Conservation (phyloP, 1,140 invertebrate genomes). For the Idris sp. region DNA sequence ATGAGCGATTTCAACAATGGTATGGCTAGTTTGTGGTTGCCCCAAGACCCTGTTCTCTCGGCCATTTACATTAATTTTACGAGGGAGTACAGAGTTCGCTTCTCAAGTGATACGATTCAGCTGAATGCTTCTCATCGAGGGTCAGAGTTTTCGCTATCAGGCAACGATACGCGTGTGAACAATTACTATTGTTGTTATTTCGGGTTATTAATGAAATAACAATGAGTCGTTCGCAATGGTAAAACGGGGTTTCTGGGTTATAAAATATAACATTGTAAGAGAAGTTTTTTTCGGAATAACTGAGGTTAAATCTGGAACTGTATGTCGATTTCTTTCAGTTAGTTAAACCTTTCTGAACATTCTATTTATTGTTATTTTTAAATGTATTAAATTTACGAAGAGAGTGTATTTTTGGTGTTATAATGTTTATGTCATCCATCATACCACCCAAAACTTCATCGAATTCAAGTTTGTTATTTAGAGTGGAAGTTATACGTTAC, state of each 20-base stretch:
- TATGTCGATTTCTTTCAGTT: too few species aligned
- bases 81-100: constrained; percentile 21
- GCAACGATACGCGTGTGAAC: constrained; percentile 34
- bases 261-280: too few species aligned
- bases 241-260: constrained; percentile 20
- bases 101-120: constrained; percentile 39
- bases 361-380: too few species aligned
- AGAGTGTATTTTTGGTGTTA: too few species aligned
- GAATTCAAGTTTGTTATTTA: too few species aligned
- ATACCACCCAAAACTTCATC: too few species aligned
- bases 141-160: constrained; percentile 34
- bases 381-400: too few species aligned
- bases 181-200: constrained; percentile 34
- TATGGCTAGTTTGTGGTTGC: constrained; percentile 52
- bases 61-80: constrained; percentile 60
- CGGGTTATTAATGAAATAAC: constrained; percentile 28
- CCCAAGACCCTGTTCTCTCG: constrained; percentile 50
- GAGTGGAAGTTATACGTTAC: too few species aligned
- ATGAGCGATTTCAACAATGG: constrained; percentile 59
- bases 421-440: too few species aligned
- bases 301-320: too few species aligned
- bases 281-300: too few species aligned
- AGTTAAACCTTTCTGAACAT: too few species aligned
- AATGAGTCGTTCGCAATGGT: constrained; percentile 19
- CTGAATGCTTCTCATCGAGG: constrained; percentile 33